These are phyloP conservation scores for Rhopilema esculentum DNA, from an alignment of 30 jellyfish, hydroid and myxozoan species.

Conservation along the genomic window DNA sequence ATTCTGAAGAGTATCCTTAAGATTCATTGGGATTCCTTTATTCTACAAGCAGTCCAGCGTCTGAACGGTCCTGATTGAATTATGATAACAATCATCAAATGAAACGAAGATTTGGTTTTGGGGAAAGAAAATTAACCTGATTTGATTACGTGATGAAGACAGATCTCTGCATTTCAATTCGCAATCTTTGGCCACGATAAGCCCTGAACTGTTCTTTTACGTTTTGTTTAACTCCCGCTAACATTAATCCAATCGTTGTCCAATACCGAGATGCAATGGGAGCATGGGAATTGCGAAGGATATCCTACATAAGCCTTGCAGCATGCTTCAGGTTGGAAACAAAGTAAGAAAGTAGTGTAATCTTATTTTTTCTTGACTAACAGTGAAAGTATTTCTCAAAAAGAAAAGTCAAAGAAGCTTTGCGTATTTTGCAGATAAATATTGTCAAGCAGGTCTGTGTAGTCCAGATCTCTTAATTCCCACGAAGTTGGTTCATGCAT, in stretches of 20 bases:
- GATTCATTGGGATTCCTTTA: background rate
- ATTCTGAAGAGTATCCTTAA: background rate
- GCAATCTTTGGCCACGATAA: conserved; percentile 29
- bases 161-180: conserved; percentile 22
- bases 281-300: background rate
- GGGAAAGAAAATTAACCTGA: conserved; percentile 32
- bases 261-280: too few species aligned
- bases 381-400: too few species aligned
- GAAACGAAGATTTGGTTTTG: conserved; percentile 53
- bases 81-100: conserved; percentile 59
- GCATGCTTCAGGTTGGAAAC: too few species aligned
- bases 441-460: too few species aligned
- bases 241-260: background rate
- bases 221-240: conserved; percentile 6
- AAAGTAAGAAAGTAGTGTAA: too few species aligned
- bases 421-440: too few species aligned
- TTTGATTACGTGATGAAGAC: conserved; percentile 27
- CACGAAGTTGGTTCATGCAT: too few species aligned
- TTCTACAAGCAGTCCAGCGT: conserved; percentile 25
- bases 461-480: too few species aligned
- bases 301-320: background rate
- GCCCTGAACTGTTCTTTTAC: conserved; percentile 6
- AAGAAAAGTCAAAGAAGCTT: too few species aligned
- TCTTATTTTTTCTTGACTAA: too few species aligned
- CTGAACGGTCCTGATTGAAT: conserved; percentile 47